Evolutionary conservation across 2,888 invertebrate species (phyloP), one percentile per base, ranked within the genome.

Genomic region (Taphrorychus bicolor): DNA sequence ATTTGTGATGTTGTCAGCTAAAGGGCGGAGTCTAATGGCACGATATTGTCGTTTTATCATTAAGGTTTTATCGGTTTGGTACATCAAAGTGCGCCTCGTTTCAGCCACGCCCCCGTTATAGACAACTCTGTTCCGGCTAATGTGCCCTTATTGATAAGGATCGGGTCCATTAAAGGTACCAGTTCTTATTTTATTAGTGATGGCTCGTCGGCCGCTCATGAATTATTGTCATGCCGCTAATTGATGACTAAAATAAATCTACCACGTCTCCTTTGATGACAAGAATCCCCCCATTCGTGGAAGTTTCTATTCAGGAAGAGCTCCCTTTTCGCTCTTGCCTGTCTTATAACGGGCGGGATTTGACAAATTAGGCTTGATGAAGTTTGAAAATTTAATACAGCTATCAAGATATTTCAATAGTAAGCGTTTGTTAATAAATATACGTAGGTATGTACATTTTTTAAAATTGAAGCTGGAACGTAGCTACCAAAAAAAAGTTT

Each of bases 31-130:
- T 74, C 73, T 71, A 74, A 74, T 78, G 77, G 77, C 78, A 76
- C 73, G 76, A 73, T 77, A 78, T 76, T 78, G 78, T 78, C 78
- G 76, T 75, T 78, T 76, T 76, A 76, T 77, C 76, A 76, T 77
- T 76, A 49, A 76, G 71, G 69, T 70, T 72, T 77, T 76, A 76
- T 77, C 76, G 65, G 69, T 70, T 71, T 66, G 70, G 70, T 70
- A 70, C 70, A 76, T 75, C 76, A 73, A 73, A 74, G 73, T 74
- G 71, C 66, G 71, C 73, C 68, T 70, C 66, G 70, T 72, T 71
- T 58, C 70, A 45, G 61, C 69, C 72, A 70, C 73, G 73, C 75
- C 74, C 59, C 62, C 70, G 59, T 72, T 73, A 72, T 70, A 64
- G 70, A 72, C 71, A 70, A 72, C 72, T 66, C 60, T 42, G 70